Evolutionary conservation across 1,140 invertebrate species (phyloP).

Genomic region (Solen grandis): DNA sequence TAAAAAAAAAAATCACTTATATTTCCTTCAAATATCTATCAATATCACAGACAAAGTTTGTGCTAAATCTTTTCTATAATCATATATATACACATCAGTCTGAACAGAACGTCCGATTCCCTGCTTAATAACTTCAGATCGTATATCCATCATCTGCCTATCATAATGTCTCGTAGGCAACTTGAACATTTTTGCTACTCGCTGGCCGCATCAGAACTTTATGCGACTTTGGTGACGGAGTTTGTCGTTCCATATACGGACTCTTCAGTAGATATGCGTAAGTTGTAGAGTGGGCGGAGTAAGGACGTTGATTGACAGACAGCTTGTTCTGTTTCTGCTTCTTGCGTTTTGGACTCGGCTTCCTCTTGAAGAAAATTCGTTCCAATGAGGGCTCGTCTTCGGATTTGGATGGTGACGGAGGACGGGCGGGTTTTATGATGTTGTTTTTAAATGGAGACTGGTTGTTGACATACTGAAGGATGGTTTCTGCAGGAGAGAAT

Average conservation of each 20-base stretch:
- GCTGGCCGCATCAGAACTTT: slow-evolving; percentile 60
- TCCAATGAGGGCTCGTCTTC: slow-evolving; percentile 54
- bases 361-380: slow-evolving; percentile 63
- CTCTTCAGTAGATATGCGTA: slow-evolving; percentile 69
- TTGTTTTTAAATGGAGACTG: slow-evolving; percentile 37
- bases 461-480: slow-evolving; percentile 46
- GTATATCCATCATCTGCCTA: neutral
- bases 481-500: slow-evolving; percentile 56
- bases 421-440: slow-evolving; percentile 29
- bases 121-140: neutral
- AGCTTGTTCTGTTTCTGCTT: slow-evolving; percentile 60
- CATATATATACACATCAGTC: neutral
- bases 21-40: neutral
- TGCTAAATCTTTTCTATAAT: neutral
- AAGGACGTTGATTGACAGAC: slow-evolving; percentile 72
- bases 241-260: slow-evolving; percentile 72
- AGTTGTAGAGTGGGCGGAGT: slow-evolving; percentile 67
- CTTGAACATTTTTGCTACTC: slow-evolving; percentile 51
- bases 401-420: slow-evolving; percentile 38
- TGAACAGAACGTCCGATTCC: neutral
- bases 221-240: slow-evolving; percentile 63
- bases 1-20: neutral
- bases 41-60: neutral
- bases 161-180: slow-evolving; percentile 54
- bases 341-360: slow-evolving; percentile 63